Evolutionary conservation across 2,113 vertebrate genomes (phyloP).

Genomic region (Crocuta crocuta): DNA sequence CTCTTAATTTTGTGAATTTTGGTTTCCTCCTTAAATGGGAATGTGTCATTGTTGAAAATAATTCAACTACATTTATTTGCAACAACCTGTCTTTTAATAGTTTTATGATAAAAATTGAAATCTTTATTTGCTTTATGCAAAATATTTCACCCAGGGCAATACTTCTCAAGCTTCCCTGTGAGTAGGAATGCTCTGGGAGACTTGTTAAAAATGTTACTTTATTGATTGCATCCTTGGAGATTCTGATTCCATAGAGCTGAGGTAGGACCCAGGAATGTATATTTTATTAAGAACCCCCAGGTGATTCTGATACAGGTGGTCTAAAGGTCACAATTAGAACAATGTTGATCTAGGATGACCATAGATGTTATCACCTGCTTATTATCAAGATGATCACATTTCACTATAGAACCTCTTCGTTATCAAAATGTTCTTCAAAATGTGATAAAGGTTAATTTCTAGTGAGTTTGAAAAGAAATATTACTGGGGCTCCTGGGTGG

Average conservation of each 20-base stretch:
- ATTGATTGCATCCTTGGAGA: neutral
- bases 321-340: neutral
- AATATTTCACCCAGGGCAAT: constrained; percentile 50
- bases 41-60: constrained; percentile 45
- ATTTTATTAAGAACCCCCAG: neutral
- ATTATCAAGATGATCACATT: constrained; percentile 28
- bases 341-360: neutral
- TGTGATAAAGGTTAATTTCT: neutral
- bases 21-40: constrained; percentile 63
- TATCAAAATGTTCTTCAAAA: neutral
- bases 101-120: constrained; percentile 57
- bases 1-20: constrained; percentile 62
- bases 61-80: constrained; percentile 26
- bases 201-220: neutral
- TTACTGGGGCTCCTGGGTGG: neutral
- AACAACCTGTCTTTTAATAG: constrained; percentile 52
- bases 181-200: neutral
- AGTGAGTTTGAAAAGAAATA: neutral
- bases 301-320: neutral
- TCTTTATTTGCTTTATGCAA: constrained; percentile 10
- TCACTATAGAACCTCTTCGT: neutral
- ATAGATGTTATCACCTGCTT: neutral
- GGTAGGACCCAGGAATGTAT: neutral
- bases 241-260: neutral
- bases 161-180: neutral